Conservation (phyloP, 2,113 vertebrate species). For the Cathartes aura region DNA sequence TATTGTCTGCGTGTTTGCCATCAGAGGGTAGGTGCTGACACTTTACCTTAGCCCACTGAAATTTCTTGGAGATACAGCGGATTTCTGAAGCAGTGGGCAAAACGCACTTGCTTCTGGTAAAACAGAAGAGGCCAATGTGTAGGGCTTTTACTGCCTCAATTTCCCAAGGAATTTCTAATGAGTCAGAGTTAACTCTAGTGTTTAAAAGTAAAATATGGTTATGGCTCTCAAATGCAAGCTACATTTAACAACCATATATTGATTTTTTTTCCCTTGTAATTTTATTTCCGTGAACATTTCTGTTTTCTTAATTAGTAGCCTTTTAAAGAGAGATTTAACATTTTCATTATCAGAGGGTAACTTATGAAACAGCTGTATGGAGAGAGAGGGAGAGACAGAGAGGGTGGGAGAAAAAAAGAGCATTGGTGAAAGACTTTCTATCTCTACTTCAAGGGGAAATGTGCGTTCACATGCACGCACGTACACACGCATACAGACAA, state of each 20-base stretch:
- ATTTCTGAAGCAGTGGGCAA: neutral
- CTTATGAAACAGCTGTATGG: conserved; percentile 53
- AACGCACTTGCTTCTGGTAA: neutral
- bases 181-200: conserved; percentile 57
- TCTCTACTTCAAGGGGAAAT: neutral
- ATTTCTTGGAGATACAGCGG: neutral
- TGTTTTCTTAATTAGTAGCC: conserved; percentile 83
- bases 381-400: neutral
- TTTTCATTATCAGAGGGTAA: conserved; percentile 68
- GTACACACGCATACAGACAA: neutral
- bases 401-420: neutral
- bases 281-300: conserved; percentile 81
- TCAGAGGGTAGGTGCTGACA: neutral
- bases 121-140: conserved; percentile 28
- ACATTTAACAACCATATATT: conserved; percentile 81
- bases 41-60: neutral
- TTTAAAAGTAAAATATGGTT: conserved; percentile 82
- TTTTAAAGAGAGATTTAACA: conserved; percentile 79
- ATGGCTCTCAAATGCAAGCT: conserved; percentile 75
- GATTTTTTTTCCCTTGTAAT: conserved; percentile 75
- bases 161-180: conserved; percentile 76
- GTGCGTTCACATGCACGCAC: neutral
- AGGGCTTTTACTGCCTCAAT: conserved; percentile 71
- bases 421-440: neutral
- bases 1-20: neutral